A percentile compares a stretch with the other conserved stretches of the same genome.
Conservation (phyloP, 2,113 vertebrate species). For the Nanger granti region DNA sequence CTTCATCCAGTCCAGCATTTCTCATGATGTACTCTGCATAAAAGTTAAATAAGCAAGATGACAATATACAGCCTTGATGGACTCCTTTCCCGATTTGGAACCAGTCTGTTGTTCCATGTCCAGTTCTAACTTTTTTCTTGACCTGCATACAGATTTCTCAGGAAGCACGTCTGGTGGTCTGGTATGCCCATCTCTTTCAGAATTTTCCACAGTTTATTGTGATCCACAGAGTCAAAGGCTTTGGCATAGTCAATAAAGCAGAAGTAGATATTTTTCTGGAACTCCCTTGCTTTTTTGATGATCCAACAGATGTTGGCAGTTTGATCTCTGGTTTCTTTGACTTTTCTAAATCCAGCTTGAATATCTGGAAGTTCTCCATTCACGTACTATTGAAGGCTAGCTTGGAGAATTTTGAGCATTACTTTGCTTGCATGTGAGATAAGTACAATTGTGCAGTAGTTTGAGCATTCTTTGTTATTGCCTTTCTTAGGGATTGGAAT, state of each 20-base stretch:
- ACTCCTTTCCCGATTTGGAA: neutral
- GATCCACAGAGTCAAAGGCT: neutral
- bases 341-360: neutral
- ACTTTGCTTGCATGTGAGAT: neutral
- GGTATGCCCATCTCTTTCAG: neutral
- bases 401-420: neutral
- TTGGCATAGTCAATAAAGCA: neutral
- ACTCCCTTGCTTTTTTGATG: neutral
- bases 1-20: neutral
- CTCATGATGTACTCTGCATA: neutral
- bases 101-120: neutral
- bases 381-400: neutral
- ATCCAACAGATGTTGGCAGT: neutral
- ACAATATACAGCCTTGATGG: neutral
- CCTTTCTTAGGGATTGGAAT: neutral
- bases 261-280: neutral
- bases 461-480: neutral
- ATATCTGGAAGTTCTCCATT: neutral
- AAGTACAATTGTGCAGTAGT: neutral
- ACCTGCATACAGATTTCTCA: neutral
- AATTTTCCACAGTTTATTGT: neutral
- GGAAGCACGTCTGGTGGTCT: neutral
- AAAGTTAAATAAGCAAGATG: neutral
- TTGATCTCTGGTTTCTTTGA: neutral
- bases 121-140: neutral